Conservation (phyloP, 2,113 vertebrate genomes). For the Stegostoma tigrinum region DNA sequence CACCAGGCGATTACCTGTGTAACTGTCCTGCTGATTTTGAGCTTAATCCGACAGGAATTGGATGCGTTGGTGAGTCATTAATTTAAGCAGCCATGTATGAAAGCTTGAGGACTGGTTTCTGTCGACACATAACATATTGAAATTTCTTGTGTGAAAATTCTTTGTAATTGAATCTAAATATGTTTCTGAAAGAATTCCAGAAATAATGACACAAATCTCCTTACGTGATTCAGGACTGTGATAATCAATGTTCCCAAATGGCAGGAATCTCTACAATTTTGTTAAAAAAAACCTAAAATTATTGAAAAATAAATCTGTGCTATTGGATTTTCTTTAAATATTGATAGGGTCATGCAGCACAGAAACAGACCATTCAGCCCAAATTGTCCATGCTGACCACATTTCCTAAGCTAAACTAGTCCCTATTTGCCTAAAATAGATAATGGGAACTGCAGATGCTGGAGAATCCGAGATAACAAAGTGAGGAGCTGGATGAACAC, state of each 20-base stretch:
- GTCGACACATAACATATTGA: background rate
- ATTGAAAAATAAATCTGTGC: background rate
- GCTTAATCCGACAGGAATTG: slow-evolving; percentile 72
- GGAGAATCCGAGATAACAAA: too few relatives aligned
- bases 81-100: background rate
- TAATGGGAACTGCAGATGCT: too few relatives aligned
- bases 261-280: background rate
- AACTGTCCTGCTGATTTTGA: slow-evolving; percentile 74
- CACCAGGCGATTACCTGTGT: slow-evolving; percentile 70
- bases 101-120: background rate
- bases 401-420: too few relatives aligned
- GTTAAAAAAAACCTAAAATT: background rate
- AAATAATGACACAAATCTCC: background rate
- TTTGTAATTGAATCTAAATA: background rate
- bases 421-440: too few relatives aligned
- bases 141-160: background rate
- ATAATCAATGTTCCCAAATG: background rate
- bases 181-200: background rate
- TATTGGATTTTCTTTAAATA: background rate
- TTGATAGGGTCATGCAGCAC: too few relatives aligned
- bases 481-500: too few relatives aligned
- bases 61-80: slow-evolving; percentile 68
- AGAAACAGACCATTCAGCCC: too few relatives aligned
- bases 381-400: too few relatives aligned
- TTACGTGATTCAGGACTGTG: background rate